Conservation (phyloP, 2,888 invertebrate species). For the Zygaena filipendulae region DNA sequence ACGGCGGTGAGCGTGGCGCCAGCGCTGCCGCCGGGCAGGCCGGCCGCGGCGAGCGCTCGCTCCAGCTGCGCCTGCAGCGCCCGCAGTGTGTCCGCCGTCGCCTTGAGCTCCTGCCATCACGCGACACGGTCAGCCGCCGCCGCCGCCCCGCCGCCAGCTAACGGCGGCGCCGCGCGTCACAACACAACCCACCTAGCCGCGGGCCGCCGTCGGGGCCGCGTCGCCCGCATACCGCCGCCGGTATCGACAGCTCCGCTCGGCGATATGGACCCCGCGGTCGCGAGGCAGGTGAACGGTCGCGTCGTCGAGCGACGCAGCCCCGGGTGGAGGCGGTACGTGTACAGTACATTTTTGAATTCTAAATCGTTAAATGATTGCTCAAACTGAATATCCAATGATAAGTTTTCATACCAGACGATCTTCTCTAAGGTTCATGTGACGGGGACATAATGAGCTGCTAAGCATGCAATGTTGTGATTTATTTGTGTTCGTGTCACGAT, state of each 20-base stretch:
- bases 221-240: slow-evolving; percentile 22
- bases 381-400: slow-evolving; percentile 49
- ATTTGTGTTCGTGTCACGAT: slow-evolving; percentile 48
- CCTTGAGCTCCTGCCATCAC: slow-evolving; percentile 80
- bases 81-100: slow-evolving; percentile 86
- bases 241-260: slow-evolving; percentile 12
- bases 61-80: slow-evolving; percentile 84
- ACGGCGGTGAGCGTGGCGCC: slow-evolving; percentile 80
- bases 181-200: slow-evolving; percentile 35
- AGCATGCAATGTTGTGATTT: slow-evolving; percentile 65
- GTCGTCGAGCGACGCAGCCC: slow-evolving; percentile 40
- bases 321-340: slow-evolving; percentile 41
- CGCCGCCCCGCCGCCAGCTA: slow-evolving; percentile 33
- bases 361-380: slow-evolving; percentile 49
- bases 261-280: slow-evolving; percentile 9
- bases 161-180: slow-evolving; percentile 35
- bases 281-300: slow-evolving; percentile 12
- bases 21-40: slow-evolving; percentile 65
- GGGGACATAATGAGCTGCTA: slow-evolving; percentile 62
- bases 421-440: slow-evolving; percentile 59
- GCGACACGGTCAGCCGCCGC: slow-evolving; percentile 47
- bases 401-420: slow-evolving; percentile 47
- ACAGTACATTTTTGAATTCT: no score
- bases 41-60: slow-evolving; percentile 74
- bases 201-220: slow-evolving; percentile 30